phyloP scores from a whole-genome alignment of 2,797 vertebrate genomes.

The Gallirallus australis region DNA sequence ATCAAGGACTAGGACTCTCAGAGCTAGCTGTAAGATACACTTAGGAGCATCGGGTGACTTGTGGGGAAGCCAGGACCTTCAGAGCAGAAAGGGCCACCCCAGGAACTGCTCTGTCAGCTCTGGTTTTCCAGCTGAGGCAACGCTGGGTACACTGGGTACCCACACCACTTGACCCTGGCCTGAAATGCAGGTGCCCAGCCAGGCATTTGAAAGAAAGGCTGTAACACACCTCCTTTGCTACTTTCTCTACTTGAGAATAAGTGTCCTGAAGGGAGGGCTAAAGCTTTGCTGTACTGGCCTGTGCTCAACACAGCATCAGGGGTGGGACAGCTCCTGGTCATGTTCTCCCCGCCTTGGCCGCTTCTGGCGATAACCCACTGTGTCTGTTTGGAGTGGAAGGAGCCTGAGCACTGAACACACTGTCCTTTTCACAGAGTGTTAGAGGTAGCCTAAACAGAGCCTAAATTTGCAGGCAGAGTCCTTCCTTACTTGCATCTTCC shows the following conservation, averaged over 20 bases:
- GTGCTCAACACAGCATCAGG: not conserved
- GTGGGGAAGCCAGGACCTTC: not conserved
- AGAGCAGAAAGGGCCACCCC: not conserved
- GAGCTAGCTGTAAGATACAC: not conserved
- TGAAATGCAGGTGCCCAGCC: not conserved
- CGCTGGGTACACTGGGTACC: rapidly evolving
- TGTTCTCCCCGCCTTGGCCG: rapidly evolving
- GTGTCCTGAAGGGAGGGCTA: not conserved
- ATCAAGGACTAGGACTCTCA: not conserved
- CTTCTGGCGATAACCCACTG: rapidly evolving
- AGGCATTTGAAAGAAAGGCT: not conserved
- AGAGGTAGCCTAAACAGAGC: not conserved
- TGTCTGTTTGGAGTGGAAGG: not conserved
- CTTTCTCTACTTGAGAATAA: not conserved
- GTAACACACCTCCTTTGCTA: not conserved
- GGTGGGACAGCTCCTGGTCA: rapidly evolving
- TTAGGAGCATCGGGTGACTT: not conserved
- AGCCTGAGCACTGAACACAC: not conserved
- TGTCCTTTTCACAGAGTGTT: not conserved
- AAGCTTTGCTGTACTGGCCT: not conserved
- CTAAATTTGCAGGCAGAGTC: not conserved
- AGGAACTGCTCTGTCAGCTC: not conserved
- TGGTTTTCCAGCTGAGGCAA: rapidly evolving
- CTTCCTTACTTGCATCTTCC: not conserved
- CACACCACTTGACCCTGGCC: not conserved